Base-by-base conservation (phyloP, 2,888 invertebrate genomes). In the Junonia oenone region DNA sequence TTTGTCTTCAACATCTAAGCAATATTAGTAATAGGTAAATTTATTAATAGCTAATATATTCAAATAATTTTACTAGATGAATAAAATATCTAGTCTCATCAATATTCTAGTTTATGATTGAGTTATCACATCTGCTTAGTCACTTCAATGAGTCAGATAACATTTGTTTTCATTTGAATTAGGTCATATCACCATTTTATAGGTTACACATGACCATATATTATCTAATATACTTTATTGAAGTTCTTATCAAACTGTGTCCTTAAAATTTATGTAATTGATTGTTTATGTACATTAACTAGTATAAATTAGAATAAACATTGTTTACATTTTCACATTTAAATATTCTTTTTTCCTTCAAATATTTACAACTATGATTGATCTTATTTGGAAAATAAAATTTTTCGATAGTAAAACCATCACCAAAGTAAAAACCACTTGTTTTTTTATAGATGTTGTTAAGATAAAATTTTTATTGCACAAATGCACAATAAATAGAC, bases 151-250 rank as follows among this genome's bases (percentile, higher is more conserved):
- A 59, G 33, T 60, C 58, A 63, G 45, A 61, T 47, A 37, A 51
- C 51, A 48, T 6, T 58, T 64, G 62, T 65, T 57, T 46, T 33
- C 40, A 13, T 14, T 22, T 6, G 45, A 59, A 64, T 48, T 55
- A 38, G 55, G 51, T 62, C 59, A 61, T 19, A 59, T 22, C 19
- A 52, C 11, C 31, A 37, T 49, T 56, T 43, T 55, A 15, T 62
- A 56, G 63, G 67, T 65, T 55, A 65, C 65, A 63, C 61, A 60
- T 63, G 60, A 55, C 19, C 40, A 33, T 40, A 15, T 37, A 8
- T 55, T 56, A 55, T 52, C 37, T 61, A 61, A 61, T 55, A 17
- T 31, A 46, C 22, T 45, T 29, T 46, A 53, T 53, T 46, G 33
- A 35, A n/a, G 45, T 45, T 8, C 19, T 50, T 35, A 51, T 55